These are phyloP conservation scores for Limnephilus rhombicus DNA, from an alignment of 2,888 invertebrate species.

Conservation along the genomic window DNA sequence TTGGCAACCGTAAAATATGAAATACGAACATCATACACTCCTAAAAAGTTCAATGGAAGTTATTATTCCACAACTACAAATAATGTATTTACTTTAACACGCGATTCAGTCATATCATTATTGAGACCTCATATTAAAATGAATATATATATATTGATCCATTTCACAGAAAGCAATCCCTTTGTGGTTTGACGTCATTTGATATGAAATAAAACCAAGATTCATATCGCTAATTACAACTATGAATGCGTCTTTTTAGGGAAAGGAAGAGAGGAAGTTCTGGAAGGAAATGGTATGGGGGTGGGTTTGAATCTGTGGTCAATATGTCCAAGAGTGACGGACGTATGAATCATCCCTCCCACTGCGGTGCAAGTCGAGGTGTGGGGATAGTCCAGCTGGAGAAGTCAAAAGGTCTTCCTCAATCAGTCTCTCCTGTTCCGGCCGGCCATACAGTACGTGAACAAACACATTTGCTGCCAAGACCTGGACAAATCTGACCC, in stretches of 20 bases:
- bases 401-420: too few species aligned
- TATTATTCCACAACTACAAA: not conserved
- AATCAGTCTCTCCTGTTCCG: too few species aligned
- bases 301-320: too few species aligned
- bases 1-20: not conserved
- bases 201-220: not conserved
- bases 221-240: not conserved
- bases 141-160: not conserved
- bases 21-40: not conserved
- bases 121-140: not conserved
- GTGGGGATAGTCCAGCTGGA: too few species aligned
- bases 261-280: too few species aligned
- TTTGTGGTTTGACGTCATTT: not conserved
- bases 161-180: not conserved
- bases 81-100: not conserved
- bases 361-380: too few species aligned
- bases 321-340: too few species aligned
- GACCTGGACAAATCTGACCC: too few species aligned
- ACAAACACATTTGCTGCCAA: too few species aligned
- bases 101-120: not conserved
- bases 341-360: too few species aligned
- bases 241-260: not conserved
- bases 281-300: too few species aligned
- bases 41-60: not conserved
- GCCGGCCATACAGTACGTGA: too few species aligned